These are phyloP conservation scores for Tryphoninae sp. DNA, from an alignment of 2,888 invertebrate genomes.

Conservation along the genomic window DNA sequence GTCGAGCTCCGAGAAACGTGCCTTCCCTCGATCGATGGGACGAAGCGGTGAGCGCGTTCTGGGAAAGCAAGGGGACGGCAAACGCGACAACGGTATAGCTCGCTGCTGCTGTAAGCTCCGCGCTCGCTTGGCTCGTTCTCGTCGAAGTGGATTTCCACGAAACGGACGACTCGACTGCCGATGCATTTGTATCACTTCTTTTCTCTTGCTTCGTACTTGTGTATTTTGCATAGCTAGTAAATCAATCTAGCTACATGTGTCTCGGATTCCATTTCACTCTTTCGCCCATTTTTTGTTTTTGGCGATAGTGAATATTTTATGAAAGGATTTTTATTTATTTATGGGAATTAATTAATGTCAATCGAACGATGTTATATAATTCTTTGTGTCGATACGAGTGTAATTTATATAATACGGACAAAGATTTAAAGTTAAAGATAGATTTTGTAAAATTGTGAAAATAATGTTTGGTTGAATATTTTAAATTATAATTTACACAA, in stretches of 20 bases:
- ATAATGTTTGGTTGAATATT: too few species aligned
- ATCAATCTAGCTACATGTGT: neutral
- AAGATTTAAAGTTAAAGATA: neutral
- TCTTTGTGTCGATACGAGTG: neutral
- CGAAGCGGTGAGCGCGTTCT: neutral
- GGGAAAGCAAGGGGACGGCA: neutral
- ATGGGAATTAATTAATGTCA: too few species aligned
- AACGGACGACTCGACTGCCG: neutral
- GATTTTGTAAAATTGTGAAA: neutral
- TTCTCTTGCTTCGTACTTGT: neutral
- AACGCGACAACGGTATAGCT: neutral
- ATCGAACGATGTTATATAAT: too few species aligned
- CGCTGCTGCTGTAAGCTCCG: neutral
- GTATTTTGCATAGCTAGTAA: neutral
- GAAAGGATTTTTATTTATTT: too few species aligned
- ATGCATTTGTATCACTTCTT: neutral
- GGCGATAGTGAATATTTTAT: too few species aligned
- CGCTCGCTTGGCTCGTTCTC: neutral
- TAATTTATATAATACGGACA: neutral
- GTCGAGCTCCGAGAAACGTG: neutral
- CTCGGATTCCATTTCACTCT: too few species aligned
- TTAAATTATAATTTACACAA: too few species aligned
- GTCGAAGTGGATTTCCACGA: conserved; percentile 20
- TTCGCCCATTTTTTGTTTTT: too few species aligned
- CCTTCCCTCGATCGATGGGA: neutral